Evolutionary conservation across 2,797 vertebrate genomes (phyloP), one percentile per base, ranked within the genome.

Genomic region (Peromyscus attwateri): DNA sequence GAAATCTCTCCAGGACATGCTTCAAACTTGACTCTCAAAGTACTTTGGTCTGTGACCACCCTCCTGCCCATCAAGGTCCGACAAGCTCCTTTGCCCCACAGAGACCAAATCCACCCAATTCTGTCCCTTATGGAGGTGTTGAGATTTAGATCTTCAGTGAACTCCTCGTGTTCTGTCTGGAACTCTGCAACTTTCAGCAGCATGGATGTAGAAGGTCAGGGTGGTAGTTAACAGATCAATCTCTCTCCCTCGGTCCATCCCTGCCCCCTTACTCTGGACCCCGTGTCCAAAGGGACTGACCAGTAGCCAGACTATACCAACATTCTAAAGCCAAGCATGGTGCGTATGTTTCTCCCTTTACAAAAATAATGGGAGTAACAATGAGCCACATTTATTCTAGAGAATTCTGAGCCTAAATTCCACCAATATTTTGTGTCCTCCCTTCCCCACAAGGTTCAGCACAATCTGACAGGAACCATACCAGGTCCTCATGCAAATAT

Each of bases 401-500:
- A 89, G 3, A 40, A 83, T 66, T 92, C 66, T 80, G 76, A 84
- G 19, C 84, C 81, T 80, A 25, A 97, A 87, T 91, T 85, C 34
- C 62, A 68, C 29, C 80, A 66, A 46, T 66, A 34, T 71, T 95
- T 37, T 92, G 11, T 87, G 11, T 40, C 23, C 3, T 1, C 31
- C 27, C 27, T 3, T 40, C 62, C 14, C 25, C 4, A 70, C 40
- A 76, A 60, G 37, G 52, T 71, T 27, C 23, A 87, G 34, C 10
- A 89, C 73, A 60, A 55, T 70, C 43, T 77, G 73, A 57, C 68
- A 62, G 25, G 52, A 60, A 6, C 62, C 40, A 70, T 55, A n/a
- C 34, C 64, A 70, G 77, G 46, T 88, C 19, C 55, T 92, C 57
- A 75, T 66, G 95, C 16, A 75, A 46, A 87, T 81, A 25, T 55